Base-by-base conservation (phyloP, 2,113 vertebrate species). In the Calypte anna region DNA sequence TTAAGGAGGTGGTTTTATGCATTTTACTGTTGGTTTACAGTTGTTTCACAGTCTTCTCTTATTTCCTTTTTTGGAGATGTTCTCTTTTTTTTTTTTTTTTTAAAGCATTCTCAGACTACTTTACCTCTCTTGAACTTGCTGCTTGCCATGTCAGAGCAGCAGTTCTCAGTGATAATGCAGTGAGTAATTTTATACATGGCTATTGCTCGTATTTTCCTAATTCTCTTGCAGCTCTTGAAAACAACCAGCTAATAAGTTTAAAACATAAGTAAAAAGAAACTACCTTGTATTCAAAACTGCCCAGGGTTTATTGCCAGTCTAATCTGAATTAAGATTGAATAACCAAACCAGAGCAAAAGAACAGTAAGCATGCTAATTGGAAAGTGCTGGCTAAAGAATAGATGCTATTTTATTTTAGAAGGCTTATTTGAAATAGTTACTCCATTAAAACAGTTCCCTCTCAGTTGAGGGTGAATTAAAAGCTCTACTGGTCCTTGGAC, bases 31-130 rank as follows among this genome's bases (percentile, higher is more conserved):
- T 4, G 2, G 12, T 54, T 79, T 55, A 7, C 31, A 57, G 64
- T 67, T 59, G 31, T 83, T 95, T 74, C 55, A 40, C 84, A 88
- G 28, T 57, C 30, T 22, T 89, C 28, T 33, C 22, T 76, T 40
- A 33, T 77, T 91, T 94, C 92, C 86, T 91, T 90, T 86, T 93
- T 88, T 80, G 82, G 91, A 93, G 57, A 61, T 74, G 50, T 7
- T 69, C 4, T 59, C 82, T 67, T 80, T 84, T 70, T 2, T 31
- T 54, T 2, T 31, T 54, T 14, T 84, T 86, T 92, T 80, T 86
- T 70, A 2, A 36, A 90, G 75, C 63, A 28, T 78, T 91, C 72
- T 82, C 53, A 38, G 64, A 79, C 82, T 88, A 7, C 22, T 94
- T 96, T 58, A 89, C 83, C 83, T 91, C 70, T 62, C 12, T 82